Percentiles rank a stretch among this genome's conserved stretches.
Conservation (phyloP, 1,140 invertebrate species). For the Drosophila nasuta region DNA sequence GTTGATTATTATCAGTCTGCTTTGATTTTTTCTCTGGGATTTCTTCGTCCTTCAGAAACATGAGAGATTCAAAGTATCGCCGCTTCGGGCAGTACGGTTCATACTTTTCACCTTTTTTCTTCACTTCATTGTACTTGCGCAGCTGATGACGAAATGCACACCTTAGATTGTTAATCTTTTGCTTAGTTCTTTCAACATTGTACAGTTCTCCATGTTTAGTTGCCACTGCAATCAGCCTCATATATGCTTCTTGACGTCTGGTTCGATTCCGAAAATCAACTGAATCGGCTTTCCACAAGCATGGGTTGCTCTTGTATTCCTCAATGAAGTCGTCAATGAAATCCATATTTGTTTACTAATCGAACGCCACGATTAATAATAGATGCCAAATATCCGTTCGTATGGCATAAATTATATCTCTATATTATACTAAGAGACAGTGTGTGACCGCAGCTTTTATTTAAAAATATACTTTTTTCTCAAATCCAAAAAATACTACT, state of each 20-base stretch:
- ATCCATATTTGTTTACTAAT: conserved; percentile 78
- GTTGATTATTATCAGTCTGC: conserved; percentile 46
- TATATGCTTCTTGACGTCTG: conserved; percentile 77
- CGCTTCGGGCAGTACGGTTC: conserved; percentile 82
- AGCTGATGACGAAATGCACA: conserved; percentile 83
- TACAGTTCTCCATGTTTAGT: conserved; percentile 81
- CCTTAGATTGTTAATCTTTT: conserved; percentile 84
- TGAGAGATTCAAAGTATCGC: conserved; percentile 80
- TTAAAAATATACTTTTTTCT: conserved; percentile 18
- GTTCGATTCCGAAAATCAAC: conserved; percentile 75
- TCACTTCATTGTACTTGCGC: conserved; percentile 80
- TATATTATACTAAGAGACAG: conserved; percentile 26
- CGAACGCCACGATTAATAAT: conserved; percentile 39
- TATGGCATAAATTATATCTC: conserved; percentile 35
- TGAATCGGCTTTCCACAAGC: conserved; percentile 82
- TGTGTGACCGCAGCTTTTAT: background rate
- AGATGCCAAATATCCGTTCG: conserved; percentile 38
- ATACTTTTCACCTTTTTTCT: conserved; percentile 80
- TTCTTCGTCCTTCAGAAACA: conserved; percentile 83
- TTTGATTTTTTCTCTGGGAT: conserved; percentile 71
- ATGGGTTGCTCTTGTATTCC: conserved; percentile 82
- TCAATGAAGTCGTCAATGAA: conserved; percentile 84
- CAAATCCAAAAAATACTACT: background rate
- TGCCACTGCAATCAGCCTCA: conserved; percentile 79
- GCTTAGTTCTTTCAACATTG: conserved; percentile 82